A percentile compares a stretch with the other conserved stretches of the same genome.
phyloP scores from a whole-genome alignment of 2,113 vertebrate species.

The Plectropomus leopardus region DNA sequence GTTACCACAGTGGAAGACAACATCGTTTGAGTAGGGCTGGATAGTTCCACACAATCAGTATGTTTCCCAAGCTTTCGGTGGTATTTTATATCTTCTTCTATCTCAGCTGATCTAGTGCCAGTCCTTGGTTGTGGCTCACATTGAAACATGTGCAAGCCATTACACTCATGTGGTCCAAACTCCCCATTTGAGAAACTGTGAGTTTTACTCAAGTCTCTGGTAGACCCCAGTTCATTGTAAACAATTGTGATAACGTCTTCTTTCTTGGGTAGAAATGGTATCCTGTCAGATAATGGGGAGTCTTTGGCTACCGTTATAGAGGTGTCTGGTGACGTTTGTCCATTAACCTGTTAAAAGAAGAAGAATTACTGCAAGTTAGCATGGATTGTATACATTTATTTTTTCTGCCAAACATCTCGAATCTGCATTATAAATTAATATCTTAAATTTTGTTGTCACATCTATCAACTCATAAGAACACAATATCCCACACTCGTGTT shows the following conservation, averaged over 20 bases:
- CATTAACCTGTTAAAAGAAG: constrained; percentile 66
- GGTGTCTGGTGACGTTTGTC: constrained; percentile 22
- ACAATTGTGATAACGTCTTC: constrained; percentile 4
- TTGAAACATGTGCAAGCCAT: constrained; percentile 16
- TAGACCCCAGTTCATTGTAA: constrained; percentile 33
- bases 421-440: not conserved
- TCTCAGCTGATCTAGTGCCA: constrained; percentile 13
- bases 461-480: not conserved
- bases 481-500: not conserved
- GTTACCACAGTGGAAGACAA: constrained; percentile 82
- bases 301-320: constrained; percentile 13
- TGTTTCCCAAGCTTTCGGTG: constrained; percentile 24
- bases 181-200: constrained; percentile 30
- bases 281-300: constrained; percentile 19
- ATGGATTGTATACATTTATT: not conserved
- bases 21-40: constrained; percentile 63
- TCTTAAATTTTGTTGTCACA: not conserved
- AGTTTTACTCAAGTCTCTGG: constrained; percentile 9
- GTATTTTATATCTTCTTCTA: constrained; percentile 28
- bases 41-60: constrained; percentile 10
- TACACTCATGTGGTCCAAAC: constrained; percentile 6
- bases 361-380: constrained; percentile 11
- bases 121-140: constrained; percentile 26
- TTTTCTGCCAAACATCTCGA: not conserved
- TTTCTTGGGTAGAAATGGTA: constrained; percentile 24